Evolutionary conservation across 2,797 vertebrate genomes (phyloP).

Genomic region (Crocodylus rhombifer): DNA sequence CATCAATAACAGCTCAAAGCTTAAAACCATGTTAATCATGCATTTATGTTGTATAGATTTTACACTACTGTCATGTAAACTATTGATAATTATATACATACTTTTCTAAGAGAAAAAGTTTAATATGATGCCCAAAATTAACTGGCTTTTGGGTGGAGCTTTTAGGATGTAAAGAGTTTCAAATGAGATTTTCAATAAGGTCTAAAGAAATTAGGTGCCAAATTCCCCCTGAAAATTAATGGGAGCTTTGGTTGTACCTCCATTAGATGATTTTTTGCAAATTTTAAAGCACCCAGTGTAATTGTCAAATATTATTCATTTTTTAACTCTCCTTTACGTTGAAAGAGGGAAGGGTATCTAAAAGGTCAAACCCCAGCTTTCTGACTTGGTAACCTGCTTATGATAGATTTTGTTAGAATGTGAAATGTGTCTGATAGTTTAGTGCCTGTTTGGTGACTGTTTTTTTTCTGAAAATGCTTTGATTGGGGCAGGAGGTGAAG

Average conservation of each 20-base stretch:
- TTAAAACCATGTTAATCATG: accelerated
- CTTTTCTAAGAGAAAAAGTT: neutral
- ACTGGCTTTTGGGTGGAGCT: neutral
- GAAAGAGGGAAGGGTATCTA: neutral
- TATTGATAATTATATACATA: neutral
- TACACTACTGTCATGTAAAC: neutral
- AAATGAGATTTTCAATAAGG: neutral
- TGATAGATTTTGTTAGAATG: neutral
- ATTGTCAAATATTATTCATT: neutral
- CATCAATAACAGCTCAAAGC: neutral
- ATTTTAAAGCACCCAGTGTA: neutral
- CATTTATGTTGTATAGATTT: neutral
- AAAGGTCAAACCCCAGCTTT: slow-evolving; percentile 7
- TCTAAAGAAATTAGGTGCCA: neutral
- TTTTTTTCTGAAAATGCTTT: neutral
- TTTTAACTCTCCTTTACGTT: neutral
- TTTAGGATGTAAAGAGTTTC: neutral
- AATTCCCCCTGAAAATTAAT: neutral
- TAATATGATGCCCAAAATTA: neutral
- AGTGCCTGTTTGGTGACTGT: neutral
- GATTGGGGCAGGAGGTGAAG: accelerated
- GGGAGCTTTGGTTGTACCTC: neutral
- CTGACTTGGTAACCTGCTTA: neutral
- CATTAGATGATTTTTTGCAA: neutral
- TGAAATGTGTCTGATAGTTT: neutral